A percentile compares a stretch with the other conserved stretches of the same genome.
Evolutionary conservation across 2,888 invertebrate genomes (phyloP).

Genomic region (Asteroscopus sphinx): DNA sequence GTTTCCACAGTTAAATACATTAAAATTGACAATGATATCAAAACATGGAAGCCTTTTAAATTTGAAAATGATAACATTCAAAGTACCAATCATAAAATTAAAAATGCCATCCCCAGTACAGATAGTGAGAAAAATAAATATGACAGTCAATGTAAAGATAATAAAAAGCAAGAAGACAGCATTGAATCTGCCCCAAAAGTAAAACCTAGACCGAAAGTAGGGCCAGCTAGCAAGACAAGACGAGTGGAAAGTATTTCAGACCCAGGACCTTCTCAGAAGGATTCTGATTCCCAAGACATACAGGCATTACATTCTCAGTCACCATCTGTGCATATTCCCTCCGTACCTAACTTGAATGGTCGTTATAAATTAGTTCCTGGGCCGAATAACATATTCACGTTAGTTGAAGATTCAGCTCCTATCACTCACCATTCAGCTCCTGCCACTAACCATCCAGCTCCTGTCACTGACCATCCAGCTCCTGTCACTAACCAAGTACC

Average conservation of each 20-base stretch:
- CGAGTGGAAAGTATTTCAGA: constrained; percentile 43
- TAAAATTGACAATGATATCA: constrained; percentile 66
- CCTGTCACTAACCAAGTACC: constrained; percentile 7
- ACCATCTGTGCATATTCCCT: constrained; percentile 71
- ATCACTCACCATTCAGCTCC: neutral
- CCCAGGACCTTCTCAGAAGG: constrained; percentile 27
- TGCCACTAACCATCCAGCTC: constrained; percentile 3
- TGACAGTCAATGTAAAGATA: neutral
- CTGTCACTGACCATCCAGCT: constrained; percentile 71
- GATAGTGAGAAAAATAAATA: constrained; percentile 12
- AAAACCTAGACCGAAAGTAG: constrained; percentile 75
- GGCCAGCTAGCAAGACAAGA: constrained; percentile 82
- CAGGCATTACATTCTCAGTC: constrained; percentile 34
- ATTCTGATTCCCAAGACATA: constrained; percentile 25
- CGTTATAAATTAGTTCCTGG: constrained; percentile 82
- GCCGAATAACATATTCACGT: constrained; percentile 80
- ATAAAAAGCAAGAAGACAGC: constrained; percentile 18
- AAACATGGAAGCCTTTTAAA: constrained; percentile 57
- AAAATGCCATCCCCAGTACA: constrained; percentile 33
- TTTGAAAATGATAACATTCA: constrained; percentile 40
- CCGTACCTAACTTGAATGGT: constrained; percentile 72
- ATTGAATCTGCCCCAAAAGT: constrained; percentile 25
- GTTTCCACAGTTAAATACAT: constrained; percentile 82
- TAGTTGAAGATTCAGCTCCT: constrained; percentile 72
- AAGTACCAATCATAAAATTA: constrained; percentile 27